A percentile compares a stretch with the other conserved stretches of the same genome.
These are phyloP conservation scores for Hedya salicella DNA, from an alignment of 2,888 invertebrate genomes.

Conservation along the genomic window DNA sequence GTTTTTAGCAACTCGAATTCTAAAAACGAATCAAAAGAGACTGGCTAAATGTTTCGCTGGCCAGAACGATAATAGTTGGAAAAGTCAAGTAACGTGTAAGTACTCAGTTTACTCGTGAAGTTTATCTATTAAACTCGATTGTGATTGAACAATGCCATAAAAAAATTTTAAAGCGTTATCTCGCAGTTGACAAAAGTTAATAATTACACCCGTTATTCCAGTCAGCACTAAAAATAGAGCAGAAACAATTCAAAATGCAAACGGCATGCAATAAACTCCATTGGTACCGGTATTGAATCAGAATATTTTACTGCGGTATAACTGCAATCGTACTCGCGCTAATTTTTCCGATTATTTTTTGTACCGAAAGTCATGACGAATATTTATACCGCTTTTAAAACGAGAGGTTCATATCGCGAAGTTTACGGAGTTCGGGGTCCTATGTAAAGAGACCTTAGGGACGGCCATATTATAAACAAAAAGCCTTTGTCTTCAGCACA, in stretches of 20 bases:
- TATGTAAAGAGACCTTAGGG: constrained; percentile 40
- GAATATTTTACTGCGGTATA: constrained; percentile 44
- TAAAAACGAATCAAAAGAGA: too few relatives aligned
- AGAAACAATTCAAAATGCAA: constrained; percentile 52
- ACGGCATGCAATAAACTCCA: constrained; percentile 45
- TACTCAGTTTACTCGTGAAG: background rate
- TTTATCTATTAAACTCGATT: background rate
- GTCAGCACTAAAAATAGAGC: constrained; percentile 54
- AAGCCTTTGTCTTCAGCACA: constrained; percentile 37
- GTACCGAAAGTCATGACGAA: constrained; percentile 19
- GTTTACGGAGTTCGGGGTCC: constrained; percentile 40
- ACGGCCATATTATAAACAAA: constrained; percentile 34
- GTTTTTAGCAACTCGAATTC: too few relatives aligned
- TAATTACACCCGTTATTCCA: constrained; percentile 50
- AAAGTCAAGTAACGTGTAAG: background rate
- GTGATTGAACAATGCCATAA: background rate
- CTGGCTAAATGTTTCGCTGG: too few relatives aligned
- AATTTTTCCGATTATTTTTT: constrained; percentile 4
- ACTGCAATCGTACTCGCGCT: constrained; percentile 5
- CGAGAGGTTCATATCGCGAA: constrained; percentile 26
- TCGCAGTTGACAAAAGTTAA: constrained; percentile 20
- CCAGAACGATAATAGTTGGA: background rate
- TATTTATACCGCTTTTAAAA: constrained; percentile 27
- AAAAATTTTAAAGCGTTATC: constrained; percentile 5
- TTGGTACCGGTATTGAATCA: constrained; percentile 42